Evolutionary conservation across 2,113 vertebrate genomes (phyloP).

Genomic region (Solenodon paradoxus): DNA sequence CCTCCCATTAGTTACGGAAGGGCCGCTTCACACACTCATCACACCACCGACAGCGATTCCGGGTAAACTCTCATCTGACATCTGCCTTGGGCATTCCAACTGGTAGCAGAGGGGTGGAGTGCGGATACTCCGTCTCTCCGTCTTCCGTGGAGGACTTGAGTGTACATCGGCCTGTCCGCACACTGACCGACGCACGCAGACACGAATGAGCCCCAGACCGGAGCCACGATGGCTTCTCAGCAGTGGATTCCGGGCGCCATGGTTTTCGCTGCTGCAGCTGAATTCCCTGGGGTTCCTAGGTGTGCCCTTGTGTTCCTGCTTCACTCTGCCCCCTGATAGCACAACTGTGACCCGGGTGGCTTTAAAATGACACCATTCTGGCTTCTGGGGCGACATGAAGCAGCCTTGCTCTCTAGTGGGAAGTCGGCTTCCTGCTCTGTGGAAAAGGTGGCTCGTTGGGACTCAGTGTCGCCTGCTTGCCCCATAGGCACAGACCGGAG

Average conservation of each 20-base stretch:
- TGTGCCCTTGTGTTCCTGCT: not conserved
- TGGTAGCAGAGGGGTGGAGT: not conserved
- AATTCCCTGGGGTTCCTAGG: not conserved
- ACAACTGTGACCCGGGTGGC: not conserved
- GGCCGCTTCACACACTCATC: not conserved
- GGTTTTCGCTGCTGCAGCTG: not conserved
- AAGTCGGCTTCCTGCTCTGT: not conserved
- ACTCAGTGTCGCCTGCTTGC: not conserved
- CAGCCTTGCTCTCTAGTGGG: not conserved
- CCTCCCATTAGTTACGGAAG: not conserved
- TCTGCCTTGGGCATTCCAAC: not conserved
- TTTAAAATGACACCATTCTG: not conserved
- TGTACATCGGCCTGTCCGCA: rapidly evolving
- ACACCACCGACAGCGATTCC: not conserved
- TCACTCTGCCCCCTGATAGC: not conserved
- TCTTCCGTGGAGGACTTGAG: too few relatives aligned
- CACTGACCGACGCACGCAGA: too few relatives aligned
- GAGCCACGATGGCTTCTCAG: not conserved
- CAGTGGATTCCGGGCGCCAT: not conserved
- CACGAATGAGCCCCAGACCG: too few relatives aligned
- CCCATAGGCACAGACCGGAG: constrained; percentile 87
- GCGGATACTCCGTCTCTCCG: too few relatives aligned
- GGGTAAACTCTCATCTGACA: not conserved
- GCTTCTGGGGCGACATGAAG: not conserved
- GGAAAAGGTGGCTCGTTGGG: not conserved